A percentile compares a stretch with the other conserved stretches of the same genome.
Evolutionary conservation across 2,888 invertebrate genomes (phyloP).

Genomic region (Mimachlamys varia): DNA sequence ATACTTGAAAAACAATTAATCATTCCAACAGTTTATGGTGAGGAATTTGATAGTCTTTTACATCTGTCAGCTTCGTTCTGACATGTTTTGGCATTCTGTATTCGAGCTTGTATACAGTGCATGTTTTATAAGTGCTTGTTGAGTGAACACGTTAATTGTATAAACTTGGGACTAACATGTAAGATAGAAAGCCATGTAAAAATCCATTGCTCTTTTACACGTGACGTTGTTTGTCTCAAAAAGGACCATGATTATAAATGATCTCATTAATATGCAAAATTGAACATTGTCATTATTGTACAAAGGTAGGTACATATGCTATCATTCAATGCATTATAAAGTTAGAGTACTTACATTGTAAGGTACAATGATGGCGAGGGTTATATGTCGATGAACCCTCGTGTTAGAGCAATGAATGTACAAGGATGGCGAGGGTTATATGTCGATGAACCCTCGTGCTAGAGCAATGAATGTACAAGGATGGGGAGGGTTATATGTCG

Average conservation of each 20-base stretch:
- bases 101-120: constrained; percentile 31
- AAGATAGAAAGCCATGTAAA: background rate
- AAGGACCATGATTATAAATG: constrained; percentile 29
- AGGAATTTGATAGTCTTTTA: constrained; percentile 11
- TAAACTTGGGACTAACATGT: background rate
- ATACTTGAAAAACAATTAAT: background rate
- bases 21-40: constrained; percentile 23
- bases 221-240: background rate
- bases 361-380: background rate
- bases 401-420: background rate
- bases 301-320: background rate
- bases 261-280: constrained; percentile 31
- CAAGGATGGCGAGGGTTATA: background rate
- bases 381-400: background rate
- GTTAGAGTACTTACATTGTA: background rate
- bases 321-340: background rate
- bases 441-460: background rate
- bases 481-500: background rate
- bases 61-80: constrained; percentile 17
- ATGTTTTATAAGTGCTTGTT: constrained; percentile 1
- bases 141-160: background rate
- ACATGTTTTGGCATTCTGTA: background rate
- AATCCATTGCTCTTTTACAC: background rate
- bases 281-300: background rate
- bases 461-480: background rate